Base-by-base conservation (phyloP, 92 coral and sea anemone genomes). In the Montipora capitata region DNA sequence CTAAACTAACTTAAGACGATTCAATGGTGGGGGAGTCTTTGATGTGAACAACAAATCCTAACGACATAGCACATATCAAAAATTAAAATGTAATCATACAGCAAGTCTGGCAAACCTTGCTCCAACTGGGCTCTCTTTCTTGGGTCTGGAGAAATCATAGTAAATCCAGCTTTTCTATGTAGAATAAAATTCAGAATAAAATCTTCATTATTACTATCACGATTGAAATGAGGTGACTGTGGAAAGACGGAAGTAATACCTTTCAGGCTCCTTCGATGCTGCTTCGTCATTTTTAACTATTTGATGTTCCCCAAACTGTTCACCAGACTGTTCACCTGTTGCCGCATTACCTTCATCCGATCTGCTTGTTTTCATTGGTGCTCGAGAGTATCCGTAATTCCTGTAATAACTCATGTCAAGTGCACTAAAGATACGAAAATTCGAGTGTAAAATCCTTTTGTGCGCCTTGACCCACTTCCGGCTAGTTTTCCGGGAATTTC, bases 91-190 rank as follows among this genome's bases (percentile, higher is more conserved):
- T 8, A 15, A 43, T 44, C 79, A n/a, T 48, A 7, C 40, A 70
- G 51, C 12, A 38, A 9, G 10, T 20, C 8, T 4, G 7, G 5
- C 7, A 8, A 4, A 84, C 88, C 82, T 84, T 84, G 82, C 16
- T 41, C 58, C 82, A 84, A 39, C 15, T 74, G 82, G 20, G 82
- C 16, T 7, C 82, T 49, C 4, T 84, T 84, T 51, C 41, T 51
- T 42, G 75, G 82, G 74, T 84, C 76, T 11, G 88, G 88, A 20
- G 69, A 41, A 20, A 84, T 61, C 81, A 84, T 73, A 0, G 88
- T 84, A 52, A 54, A 84, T 6, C 88, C 88, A 27, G 5, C 52
- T 40, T 79, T 62, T 69, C 88, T 84, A 20, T 48, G 52, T 5
- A 10, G 13, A 18, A 61, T 16, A 10, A 56, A 35, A 76, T 16